Conservation (phyloP, 2,113 vertebrate genomes). For the Ctenomys sociabilis region DNA sequence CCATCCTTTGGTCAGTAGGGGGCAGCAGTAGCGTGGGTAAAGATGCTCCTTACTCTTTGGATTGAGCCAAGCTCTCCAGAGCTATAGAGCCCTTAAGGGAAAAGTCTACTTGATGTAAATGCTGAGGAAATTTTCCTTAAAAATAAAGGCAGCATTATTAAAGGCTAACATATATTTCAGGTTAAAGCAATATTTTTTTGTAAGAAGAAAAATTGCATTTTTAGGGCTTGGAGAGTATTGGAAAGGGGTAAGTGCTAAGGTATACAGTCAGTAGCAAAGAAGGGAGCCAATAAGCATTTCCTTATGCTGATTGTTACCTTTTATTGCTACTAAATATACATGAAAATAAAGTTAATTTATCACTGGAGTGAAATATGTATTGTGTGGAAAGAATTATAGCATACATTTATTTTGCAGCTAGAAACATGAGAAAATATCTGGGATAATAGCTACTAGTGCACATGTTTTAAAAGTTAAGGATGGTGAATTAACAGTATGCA, state of each 20-base stretch:
- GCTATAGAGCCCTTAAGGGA: not conserved
- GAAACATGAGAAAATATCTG: constrained; percentile 22
- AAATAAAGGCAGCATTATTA: constrained; percentile 21
- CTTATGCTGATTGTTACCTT: not conserved
- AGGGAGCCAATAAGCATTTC: not conserved
- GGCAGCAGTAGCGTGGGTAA: constrained; percentile 26
- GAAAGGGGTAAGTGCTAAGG: not conserved
- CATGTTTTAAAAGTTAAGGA: not conserved
- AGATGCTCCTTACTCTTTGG: not conserved
- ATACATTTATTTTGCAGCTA: constrained; percentile 53
- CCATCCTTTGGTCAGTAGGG: constrained; percentile 32
- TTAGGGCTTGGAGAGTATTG: not conserved
- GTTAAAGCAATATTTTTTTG: not conserved
- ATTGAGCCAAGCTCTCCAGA: not conserved
- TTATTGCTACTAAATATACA: not conserved
- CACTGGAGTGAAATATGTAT: constrained; percentile 43
- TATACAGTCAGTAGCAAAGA: not conserved
- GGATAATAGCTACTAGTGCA: not conserved
- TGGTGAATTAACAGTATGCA: not conserved
- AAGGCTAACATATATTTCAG: constrained; percentile 8
- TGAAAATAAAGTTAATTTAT: constrained; percentile 57
- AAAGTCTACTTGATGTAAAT: not conserved
- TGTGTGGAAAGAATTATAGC: constrained; percentile 38
- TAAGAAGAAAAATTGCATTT: not conserved
- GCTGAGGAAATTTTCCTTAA: not conserved